Conservation (phyloP, 92 coral and sea anemone species). For the Meandrina meandrites region DNA sequence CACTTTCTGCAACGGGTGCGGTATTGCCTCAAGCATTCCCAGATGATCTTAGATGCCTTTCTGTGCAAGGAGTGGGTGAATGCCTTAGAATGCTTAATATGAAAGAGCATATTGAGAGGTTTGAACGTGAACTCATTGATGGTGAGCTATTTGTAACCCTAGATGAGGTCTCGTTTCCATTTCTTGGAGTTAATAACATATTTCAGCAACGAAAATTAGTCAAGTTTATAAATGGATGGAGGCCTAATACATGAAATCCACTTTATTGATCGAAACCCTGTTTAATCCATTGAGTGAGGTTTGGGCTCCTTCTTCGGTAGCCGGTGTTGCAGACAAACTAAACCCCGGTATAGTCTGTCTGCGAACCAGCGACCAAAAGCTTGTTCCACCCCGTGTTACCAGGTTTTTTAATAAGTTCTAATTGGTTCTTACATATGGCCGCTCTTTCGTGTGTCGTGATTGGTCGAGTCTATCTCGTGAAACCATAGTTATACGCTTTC, state of each 20-base stretch:
- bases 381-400: too few relatives aligned
- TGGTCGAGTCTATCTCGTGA: too few relatives aligned
- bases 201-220: not conserved
- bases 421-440: too few relatives aligned
- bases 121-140: slow-evolving; percentile 37
- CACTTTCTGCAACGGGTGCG: not conserved
- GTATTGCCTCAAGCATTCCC: slow-evolving; percentile 19
- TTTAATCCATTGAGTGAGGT: too few relatives aligned
- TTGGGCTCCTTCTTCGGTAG: too few relatives aligned
- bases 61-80: slow-evolving; percentile 35
- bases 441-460: too few relatives aligned
- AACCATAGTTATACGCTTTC: too few relatives aligned
- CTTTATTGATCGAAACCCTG: too few relatives aligned
- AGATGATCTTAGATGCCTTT: slow-evolving; percentile 11
- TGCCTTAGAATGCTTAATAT: slow-evolving; percentile 42
- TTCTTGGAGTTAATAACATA: slow-evolving; percentile 12
- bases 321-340: too few relatives aligned
- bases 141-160: slow-evolving; percentile 33
- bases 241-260: not conserved
- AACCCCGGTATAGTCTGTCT: too few relatives aligned
- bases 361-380: too few relatives aligned
- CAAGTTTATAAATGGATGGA: not conserved
- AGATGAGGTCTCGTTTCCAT: not conserved
- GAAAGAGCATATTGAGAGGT: slow-evolving; percentile 23
- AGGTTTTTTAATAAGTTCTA: too few relatives aligned